Evolutionary conservation across 2,888 invertebrate genomes (phyloP), one percentile per base, ranked within the genome.

Genomic region (Meghimatium bilineatum): DNA sequence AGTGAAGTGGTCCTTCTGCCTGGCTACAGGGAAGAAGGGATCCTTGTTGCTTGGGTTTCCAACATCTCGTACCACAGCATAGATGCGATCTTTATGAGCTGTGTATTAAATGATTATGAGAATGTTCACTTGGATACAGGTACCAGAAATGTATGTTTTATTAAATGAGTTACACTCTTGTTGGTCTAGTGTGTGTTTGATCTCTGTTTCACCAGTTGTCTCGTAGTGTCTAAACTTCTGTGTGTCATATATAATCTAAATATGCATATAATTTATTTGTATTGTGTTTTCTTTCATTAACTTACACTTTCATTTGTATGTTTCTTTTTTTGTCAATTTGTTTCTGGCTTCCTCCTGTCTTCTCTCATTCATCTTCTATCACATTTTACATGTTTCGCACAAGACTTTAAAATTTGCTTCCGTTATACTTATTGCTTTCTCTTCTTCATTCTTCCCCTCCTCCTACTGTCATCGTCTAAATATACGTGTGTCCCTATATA

Each of bases 1-100:
- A n/a, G 88, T 87, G 79, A 90, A 91, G n/a, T 87, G 86, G 79
- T 91, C 91, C 85, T 90, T 90, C 69, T 90, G 90, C n/a, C 90
- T 86, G 17, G 87, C 89, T 12, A 89, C 88, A 2, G 91, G 91
- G 85, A 91, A 90, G 78, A 83, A 86, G 29, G 80, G 76, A 85
- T 90, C 90, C 17, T 83, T 83, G 38, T 85, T 83, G 44, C 88
- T 88, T 0, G 88, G 90, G 84, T 90, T 91, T 26, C 88, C 89
- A 20, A 91, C 90, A 78, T 91, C 91, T 38, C 91, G 84, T 8
- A 88, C 90, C 67, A 89, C 72, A 14, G 86, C 60, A 74, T 89
- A 88, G 20, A 91, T 85, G 17, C 89, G 83, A 34, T 89, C 88
- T 75, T 86, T 88, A 84, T 90, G 87, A 20, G 87, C 90, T 90